Evolutionary conservation across 1,140 invertebrate species (phyloP).

Genomic region (Calliphora vicina): DNA sequence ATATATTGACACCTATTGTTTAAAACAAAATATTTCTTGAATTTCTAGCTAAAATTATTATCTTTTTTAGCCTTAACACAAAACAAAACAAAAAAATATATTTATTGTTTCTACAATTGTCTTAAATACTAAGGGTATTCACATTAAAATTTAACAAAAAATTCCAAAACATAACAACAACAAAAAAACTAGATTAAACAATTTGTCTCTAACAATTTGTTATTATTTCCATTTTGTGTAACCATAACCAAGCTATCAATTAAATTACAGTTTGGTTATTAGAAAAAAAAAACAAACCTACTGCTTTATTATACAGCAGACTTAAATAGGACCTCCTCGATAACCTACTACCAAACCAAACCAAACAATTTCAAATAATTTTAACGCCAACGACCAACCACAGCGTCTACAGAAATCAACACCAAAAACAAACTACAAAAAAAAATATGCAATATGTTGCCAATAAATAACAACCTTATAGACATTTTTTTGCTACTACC

Average conservation of each 20-base stretch:
- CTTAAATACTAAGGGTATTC: not conserved
- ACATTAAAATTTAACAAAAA: not conserved
- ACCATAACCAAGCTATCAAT: no score
- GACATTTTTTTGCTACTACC: not conserved
- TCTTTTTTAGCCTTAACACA: not conserved
- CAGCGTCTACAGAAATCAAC: constrained; percentile 6
- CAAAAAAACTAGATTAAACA: not conserved
- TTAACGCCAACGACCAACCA: constrained; percentile 22
- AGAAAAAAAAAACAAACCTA: not conserved
- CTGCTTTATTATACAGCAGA: not conserved
- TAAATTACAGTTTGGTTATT: not conserved
- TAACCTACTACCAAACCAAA: not conserved
- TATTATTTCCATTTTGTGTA: not conserved
- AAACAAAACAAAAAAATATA: not conserved
- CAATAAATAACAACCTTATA: not conserved
- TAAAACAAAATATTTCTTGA: not conserved
- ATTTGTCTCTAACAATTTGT: not conserved
- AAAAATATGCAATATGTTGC: constrained; percentile 28
- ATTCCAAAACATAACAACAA: no score
- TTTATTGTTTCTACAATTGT: not conserved
- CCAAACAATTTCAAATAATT: not conserved
- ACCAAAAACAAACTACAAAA: not conserved
- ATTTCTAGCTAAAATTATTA: not conserved
- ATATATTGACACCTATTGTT: not conserved
- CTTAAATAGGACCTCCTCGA: constrained; percentile 7